These are phyloP conservation scores for Pogonognathellus flavescens DNA, from an alignment of 1,140 invertebrate genomes.

Conservation along the genomic window DNA sequence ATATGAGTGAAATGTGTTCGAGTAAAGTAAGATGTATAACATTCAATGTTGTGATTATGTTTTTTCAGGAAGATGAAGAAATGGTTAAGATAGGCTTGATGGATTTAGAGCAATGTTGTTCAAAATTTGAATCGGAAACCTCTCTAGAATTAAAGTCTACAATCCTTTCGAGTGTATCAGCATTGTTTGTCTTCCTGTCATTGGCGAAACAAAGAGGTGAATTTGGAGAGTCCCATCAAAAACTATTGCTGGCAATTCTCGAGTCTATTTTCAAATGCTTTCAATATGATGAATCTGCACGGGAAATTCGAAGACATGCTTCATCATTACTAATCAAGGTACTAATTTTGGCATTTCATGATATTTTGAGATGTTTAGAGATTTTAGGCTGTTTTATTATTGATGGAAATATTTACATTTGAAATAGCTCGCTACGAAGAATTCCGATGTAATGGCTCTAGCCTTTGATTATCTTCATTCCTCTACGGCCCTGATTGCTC, in stretches of 20 bases:
- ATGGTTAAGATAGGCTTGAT: conserved; percentile 56
- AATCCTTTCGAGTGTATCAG: conserved; percentile 62
- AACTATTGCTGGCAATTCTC: conserved; percentile 57
- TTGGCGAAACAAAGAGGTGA: conserved; percentile 23
- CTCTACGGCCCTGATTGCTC: neutral
- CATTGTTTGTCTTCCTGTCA: conserved; percentile 60
- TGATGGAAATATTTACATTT: neutral
- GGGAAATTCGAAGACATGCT: conserved; percentile 61
- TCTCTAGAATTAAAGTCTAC: conserved; percentile 59
- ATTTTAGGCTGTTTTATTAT: neutral
- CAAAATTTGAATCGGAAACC: conserved; percentile 54
- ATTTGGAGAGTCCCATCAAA: conserved; percentile 41
- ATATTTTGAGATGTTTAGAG: too few relatives aligned
- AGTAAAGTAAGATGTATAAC: too few relatives aligned
- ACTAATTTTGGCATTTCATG: neutral
- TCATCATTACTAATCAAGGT: conserved; percentile 63
- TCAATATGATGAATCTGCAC: conserved; percentile 40
- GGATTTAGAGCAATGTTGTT: conserved; percentile 55
- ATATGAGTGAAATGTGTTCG: neutral
- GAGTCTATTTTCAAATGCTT: conserved; percentile 59
- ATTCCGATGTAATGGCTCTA: conserved; percentile 54
- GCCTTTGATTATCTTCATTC: conserved; percentile 57
- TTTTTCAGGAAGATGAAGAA: conserved; percentile 59
- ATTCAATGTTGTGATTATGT: conserved; percentile 38
- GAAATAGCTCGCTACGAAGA: conserved; percentile 47